A percentile compares a stretch with the other conserved stretches of the same genome.
Evolutionary conservation across 30 jellyfish, hydroid and myxozoan species (phyloP).

Genomic region (Pelagia noctiluca): DNA sequence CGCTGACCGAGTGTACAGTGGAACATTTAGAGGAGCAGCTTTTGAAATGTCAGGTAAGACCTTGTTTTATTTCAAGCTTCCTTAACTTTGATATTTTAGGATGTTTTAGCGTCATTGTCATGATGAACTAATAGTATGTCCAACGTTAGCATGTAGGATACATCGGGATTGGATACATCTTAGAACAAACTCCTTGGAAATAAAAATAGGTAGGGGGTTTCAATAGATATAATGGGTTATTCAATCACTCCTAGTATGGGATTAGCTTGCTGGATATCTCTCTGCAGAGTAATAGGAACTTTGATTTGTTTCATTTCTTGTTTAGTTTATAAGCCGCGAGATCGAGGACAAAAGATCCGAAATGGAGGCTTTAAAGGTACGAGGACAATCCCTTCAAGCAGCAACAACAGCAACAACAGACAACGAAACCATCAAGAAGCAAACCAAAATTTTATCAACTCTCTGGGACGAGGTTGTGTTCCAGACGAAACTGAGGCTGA

Average conservation of each 20-base stretch:
- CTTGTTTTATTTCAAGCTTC: neutral
- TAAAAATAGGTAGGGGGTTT: too few species aligned
- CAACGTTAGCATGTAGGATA: too few species aligned
- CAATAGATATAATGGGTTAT: too few species aligned
- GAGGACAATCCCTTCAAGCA: slow-evolving; percentile 50
- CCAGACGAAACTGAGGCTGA: slow-evolving; percentile 54
- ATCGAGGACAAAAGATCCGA: slow-evolving; percentile 47
- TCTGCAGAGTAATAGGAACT: too few species aligned
- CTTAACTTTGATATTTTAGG: neutral
- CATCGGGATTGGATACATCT: too few species aligned
- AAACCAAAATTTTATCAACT: slow-evolving; percentile 53
- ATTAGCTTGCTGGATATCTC: too few species aligned
- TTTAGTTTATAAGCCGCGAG: slow-evolving; percentile 23
- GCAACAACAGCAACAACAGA: slow-evolving; percentile 50
- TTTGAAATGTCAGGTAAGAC: slow-evolving; percentile 73
- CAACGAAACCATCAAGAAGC: slow-evolving; percentile 47
- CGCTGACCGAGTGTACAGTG: slow-evolving; percentile 64
- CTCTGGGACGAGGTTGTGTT: slow-evolving; percentile 70
- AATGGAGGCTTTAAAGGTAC: slow-evolving; percentile 54
- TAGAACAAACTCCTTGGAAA: too few species aligned
- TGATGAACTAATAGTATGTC: too few species aligned
- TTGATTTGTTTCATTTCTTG: too few species aligned
- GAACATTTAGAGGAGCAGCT: slow-evolving; percentile 61
- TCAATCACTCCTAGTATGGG: too few species aligned
- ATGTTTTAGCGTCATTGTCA: too few species aligned